phyloP scores from a whole-genome alignment of 2,888 invertebrate genomes.

The Adela reaumurella region DNA sequence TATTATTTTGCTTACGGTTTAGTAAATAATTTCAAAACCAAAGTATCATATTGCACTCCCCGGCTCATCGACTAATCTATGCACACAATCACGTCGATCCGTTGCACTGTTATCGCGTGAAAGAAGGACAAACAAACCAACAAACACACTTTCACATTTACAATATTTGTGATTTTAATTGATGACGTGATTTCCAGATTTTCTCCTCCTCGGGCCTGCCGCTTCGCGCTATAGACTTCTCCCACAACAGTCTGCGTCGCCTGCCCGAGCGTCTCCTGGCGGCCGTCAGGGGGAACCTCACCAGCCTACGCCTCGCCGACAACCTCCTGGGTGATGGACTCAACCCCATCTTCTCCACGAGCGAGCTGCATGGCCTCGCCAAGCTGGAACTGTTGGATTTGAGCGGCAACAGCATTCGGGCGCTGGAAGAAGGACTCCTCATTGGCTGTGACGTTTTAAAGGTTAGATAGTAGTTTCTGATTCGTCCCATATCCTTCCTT shows the following conservation, averaged over 20 bases:
- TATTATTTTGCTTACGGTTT: no score
- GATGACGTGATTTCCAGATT: constrained; percentile 52
- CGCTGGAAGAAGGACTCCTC: constrained; percentile 81
- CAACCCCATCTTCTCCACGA: constrained; percentile 86
- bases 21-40: no score
- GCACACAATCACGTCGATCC: no score
- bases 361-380: constrained; percentile 74
- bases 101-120: no score
- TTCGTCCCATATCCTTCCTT: no score
- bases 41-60: no score
- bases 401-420: constrained; percentile 75
- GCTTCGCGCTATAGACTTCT: constrained; percentile 74
- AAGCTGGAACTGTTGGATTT: constrained; percentile 73
- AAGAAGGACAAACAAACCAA: no score
- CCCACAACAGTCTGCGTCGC: constrained; percentile 74
- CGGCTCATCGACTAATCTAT: no score
- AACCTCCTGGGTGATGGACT: constrained; percentile 87
- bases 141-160: no score
- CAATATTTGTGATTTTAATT: no score
- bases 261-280: constrained; percentile 73
- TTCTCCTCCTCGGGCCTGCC: constrained; percentile 71
- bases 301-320: constrained; percentile 68
- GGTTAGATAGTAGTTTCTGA: constrained; percentile 35
- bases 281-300: constrained; percentile 62
- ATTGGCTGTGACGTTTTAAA: constrained; percentile 76